Conservation (phyloP, 2,888 invertebrate species). For the Acrocyrtus sp. region DNA sequence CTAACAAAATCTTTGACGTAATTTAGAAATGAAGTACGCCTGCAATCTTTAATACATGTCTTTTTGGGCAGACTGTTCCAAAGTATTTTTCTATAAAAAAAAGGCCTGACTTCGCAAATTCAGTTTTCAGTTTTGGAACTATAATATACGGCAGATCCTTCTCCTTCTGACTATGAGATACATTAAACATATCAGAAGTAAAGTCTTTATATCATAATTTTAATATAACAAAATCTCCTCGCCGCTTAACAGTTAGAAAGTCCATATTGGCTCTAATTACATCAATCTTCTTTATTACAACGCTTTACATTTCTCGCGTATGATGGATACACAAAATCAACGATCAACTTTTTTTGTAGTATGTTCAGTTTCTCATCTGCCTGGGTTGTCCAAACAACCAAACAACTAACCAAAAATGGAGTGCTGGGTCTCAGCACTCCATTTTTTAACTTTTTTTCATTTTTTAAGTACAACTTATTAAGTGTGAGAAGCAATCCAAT, state of each 20-base stretch:
- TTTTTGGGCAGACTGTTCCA: neutral
- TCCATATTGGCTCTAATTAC: neutral
- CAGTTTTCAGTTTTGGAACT: neutral
- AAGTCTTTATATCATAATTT: neutral
- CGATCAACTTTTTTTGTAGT: conserved; percentile 2
- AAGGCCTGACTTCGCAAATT: too few species aligned
- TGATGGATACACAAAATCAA: neutral
- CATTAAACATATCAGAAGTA: neutral
- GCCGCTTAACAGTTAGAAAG: conserved; percentile 5
- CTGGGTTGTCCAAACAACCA: conserved; percentile 25
- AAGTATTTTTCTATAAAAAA: neutral
- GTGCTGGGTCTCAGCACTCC: too few species aligned
- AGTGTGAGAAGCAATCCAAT: too few species aligned
- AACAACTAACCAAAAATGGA: too few species aligned
- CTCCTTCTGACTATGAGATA: neutral
- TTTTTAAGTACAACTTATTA: too few species aligned
- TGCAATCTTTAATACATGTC: neutral
- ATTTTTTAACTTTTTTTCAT: too few species aligned
- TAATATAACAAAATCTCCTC: conserved; percentile 5
- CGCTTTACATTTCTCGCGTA: neutral
- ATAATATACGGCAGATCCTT: neutral
- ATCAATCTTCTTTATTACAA: too few species aligned
- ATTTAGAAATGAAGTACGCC: neutral
- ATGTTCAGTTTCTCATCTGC: neutral
- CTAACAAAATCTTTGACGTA: neutral